phyloP scores from a whole-genome alignment of 2,797 vertebrate species.

The Sebastiscus tertius region DNA sequence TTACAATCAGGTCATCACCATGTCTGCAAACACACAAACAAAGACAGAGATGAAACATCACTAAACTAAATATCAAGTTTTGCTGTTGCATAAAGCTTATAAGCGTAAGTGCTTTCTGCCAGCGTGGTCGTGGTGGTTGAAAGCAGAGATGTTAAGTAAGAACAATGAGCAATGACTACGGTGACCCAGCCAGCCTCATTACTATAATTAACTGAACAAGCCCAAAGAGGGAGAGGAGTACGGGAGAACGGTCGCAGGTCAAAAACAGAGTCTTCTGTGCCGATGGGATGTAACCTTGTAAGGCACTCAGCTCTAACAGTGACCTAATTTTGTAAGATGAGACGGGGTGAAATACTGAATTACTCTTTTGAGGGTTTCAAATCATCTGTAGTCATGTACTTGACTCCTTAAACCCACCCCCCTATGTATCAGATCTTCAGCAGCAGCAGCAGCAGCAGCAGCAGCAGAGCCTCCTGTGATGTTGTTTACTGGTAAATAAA shows the following conservation, averaged over 20 bases:
- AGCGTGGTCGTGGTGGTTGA: background rate
- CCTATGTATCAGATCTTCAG: background rate
- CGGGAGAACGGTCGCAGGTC: background rate
- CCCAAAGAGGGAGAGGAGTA: background rate
- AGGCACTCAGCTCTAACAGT: background rate
- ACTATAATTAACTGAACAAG: slow-evolving; percentile 27
- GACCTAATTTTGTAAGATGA: slow-evolving; percentile 6
- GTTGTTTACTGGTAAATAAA: background rate
- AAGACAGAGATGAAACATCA: background rate
- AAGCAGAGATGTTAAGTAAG: slow-evolving; percentile 2
- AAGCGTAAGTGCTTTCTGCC: background rate
- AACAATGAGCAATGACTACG: background rate
- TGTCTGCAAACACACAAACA: slow-evolving; percentile 83
- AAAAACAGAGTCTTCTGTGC: slow-evolving; percentile 2
- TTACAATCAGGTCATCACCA: slow-evolving; percentile 99
- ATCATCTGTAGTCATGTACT: background rate
- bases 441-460: background rate
- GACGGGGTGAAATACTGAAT: background rate
- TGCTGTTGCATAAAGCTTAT: background rate
- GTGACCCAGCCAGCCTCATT: slow-evolving; percentile 5
- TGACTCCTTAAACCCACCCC: background rate
- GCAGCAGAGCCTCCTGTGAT: background rate
- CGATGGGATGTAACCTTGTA: slow-evolving; percentile 17
- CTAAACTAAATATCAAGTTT: background rate
- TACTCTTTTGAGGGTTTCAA: background rate